Evolutionary conservation across 2,888 invertebrate species (phyloP).

Genomic region (Pristionchus exspectatus): DNA sequence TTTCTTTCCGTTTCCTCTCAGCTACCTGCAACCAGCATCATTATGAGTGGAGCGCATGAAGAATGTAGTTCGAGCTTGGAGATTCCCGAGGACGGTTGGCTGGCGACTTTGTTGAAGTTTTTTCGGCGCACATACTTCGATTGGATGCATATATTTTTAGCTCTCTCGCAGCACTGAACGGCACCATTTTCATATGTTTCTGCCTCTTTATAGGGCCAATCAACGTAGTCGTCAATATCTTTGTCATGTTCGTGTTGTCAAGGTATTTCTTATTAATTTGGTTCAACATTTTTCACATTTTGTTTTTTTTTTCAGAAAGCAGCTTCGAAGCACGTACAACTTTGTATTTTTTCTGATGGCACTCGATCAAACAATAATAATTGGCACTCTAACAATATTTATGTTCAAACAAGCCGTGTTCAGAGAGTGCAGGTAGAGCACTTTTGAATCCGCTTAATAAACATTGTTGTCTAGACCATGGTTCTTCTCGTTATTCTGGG

Average conservation of each 20-base stretch:
- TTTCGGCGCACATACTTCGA: too few species aligned
- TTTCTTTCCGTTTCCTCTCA: neutral
- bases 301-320: neutral
- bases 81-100: neutral
- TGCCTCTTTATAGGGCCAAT: neutral
- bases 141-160: neutral
- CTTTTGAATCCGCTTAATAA: too few species aligned
- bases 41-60: neutral
- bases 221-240: neutral
- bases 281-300: too few species aligned
- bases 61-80: neutral
- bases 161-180: neutral
- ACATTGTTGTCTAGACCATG: neutral
- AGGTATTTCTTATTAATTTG: neutral
- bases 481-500: neutral
- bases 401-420: neutral
- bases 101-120: neutral
- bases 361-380: neutral
- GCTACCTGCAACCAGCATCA: neutral
- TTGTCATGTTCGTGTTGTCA: neutral
- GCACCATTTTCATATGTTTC: neutral
- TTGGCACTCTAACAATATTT: neutral
- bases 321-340: neutral
- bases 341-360: neutral
- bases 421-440: neutral